A percentile compares a stretch with the other conserved stretches of the same genome.
Evolutionary conservation across 2,888 invertebrate genomes (phyloP).

Genomic region (Acheta domesticus): DNA sequence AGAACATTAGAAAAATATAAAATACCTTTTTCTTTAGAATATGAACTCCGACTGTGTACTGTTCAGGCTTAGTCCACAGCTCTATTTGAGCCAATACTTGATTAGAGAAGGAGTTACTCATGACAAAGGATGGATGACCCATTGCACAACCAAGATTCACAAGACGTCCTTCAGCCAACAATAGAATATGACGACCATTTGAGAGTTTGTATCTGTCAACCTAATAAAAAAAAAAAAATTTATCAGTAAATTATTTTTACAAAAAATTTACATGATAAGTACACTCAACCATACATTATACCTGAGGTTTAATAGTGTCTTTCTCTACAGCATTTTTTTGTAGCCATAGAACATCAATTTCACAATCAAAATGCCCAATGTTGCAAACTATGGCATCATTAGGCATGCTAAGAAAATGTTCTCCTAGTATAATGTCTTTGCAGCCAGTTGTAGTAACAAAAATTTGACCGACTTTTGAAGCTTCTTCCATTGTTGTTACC

Average conservation of each 20-base stretch:
- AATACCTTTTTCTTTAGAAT: conserved; percentile 83
- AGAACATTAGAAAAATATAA: too few relatives aligned
- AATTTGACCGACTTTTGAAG: conserved; percentile 83
- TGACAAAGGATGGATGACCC: conserved; percentile 98
- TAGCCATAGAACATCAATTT: conserved; percentile 94
- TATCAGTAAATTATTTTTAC: background rate
- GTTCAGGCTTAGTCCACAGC: conserved; percentile 84
- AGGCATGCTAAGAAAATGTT: conserved; percentile 87
- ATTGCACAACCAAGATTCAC: conserved; percentile 98
- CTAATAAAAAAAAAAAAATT: conserved; percentile 42
- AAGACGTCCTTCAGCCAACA: conserved; percentile 93
- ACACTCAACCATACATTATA: conserved; percentile 44
- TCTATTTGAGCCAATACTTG: conserved; percentile 99
- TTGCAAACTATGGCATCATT: conserved; percentile 98
- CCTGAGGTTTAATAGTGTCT: conserved; percentile 94
- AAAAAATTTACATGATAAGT: background rate
- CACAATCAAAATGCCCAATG: conserved; percentile 98
- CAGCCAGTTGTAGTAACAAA: conserved; percentile 98
- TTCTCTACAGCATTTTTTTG: conserved; percentile 84
- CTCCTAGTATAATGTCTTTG: conserved; percentile 81
- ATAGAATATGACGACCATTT: conserved; percentile 88
- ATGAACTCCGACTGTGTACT: conserved; percentile 86
- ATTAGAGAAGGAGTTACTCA: conserved; percentile 99
- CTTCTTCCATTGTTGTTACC: conserved; percentile 94
- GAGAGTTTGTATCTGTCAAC: conserved; percentile 83